phyloP scores from a whole-genome alignment of 2,113 vertebrate genomes.

The Vulpes vulpes region DNA sequence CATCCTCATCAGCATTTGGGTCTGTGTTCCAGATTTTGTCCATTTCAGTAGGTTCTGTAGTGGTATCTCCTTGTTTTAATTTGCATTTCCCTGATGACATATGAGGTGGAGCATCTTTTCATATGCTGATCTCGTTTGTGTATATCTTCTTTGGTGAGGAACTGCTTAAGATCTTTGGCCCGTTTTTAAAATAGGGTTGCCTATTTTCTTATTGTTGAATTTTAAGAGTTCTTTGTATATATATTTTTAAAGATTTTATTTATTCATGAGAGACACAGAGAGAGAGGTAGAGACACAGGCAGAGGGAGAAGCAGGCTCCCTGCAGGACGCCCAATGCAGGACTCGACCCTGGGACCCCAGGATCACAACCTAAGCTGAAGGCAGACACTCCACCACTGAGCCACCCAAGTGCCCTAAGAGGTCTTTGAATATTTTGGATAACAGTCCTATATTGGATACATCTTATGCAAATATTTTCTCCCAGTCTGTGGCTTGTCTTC shows the following conservation, averaged over 20 bases:
- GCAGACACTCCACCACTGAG: too few species aligned
- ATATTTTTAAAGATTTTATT: too few species aligned
- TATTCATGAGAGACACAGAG: too few species aligned
- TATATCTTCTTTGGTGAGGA: neutral
- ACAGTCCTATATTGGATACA: neutral
- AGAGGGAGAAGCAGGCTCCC: too few species aligned
- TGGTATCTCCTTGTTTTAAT: neutral
- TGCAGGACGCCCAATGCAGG: too few species aligned
- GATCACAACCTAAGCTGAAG: too few species aligned
- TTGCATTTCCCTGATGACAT: neutral
- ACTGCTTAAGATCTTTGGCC: neutral
- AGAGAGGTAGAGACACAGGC: too few species aligned
- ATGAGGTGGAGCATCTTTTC: neutral
- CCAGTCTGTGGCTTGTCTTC: neutral
- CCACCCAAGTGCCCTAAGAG: too few species aligned
- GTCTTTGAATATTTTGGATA: neutral
- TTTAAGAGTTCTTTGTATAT: neutral
- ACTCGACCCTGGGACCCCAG: too few species aligned
- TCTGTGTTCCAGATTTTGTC: neutral
- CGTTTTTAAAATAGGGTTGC: neutral
- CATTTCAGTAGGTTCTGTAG: neutral
- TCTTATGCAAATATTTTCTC: conserved; percentile 5
- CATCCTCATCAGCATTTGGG: neutral
- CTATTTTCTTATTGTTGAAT: neutral
- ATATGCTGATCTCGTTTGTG: neutral